These are phyloP conservation scores for Macropus fuliginosus DNA, from an alignment of 2,797 vertebrate species.

Conservation along the genomic window DNA sequence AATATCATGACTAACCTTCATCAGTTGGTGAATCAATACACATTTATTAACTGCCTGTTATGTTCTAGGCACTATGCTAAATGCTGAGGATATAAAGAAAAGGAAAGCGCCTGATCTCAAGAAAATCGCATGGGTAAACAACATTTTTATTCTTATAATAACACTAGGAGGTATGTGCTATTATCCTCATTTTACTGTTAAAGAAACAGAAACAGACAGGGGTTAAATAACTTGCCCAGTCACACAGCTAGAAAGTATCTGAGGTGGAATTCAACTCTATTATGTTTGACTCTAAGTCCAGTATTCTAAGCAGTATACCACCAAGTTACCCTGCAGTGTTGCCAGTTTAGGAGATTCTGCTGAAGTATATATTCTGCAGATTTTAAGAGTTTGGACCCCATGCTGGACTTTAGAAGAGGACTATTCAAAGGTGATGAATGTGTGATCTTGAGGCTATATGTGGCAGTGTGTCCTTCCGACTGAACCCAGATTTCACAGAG, in stretches of 20 bases:
- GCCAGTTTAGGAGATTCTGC: neutral
- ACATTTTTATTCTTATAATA: neutral
- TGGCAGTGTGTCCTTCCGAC: no score
- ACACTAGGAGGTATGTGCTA: neutral
- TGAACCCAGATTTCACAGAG: no score
- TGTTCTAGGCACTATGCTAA: neutral
- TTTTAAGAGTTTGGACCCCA: neutral
- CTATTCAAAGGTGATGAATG: no score
- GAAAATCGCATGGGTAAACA: neutral
- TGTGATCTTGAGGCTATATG: no score
- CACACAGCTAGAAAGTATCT: neutral
- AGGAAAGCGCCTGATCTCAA: neutral
- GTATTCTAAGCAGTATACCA: neutral
- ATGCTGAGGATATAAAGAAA: neutral
- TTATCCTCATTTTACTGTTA: neutral
- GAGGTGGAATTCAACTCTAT: neutral
- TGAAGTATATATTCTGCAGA: neutral
- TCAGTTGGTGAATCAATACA: neutral
- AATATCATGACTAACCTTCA: neutral
- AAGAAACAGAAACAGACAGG: neutral
- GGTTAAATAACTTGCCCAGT: neutral
- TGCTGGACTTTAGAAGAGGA: neutral
- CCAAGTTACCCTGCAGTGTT: neutral
- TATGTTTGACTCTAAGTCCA: neutral
- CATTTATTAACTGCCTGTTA: neutral